Conservation (phyloP, 2,113 vertebrate genomes). For the Nipponia nippon region DNA sequence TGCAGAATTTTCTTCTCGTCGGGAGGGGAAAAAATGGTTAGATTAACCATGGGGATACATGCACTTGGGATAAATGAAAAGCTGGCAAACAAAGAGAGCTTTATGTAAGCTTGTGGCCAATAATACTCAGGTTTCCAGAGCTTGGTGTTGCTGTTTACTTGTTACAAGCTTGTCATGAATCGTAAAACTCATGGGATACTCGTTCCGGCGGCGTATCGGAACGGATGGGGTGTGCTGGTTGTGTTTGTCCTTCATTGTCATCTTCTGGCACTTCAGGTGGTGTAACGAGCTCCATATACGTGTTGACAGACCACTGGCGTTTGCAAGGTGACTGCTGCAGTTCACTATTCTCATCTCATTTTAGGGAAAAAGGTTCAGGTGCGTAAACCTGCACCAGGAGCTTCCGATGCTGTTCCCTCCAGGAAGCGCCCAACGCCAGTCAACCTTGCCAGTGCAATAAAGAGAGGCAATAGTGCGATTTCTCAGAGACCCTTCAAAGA, state of each 20-base stretch:
- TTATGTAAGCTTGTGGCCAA: not conserved
- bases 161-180: not conserved
- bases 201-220: rapidly evolving
- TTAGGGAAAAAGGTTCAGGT: constrained; percentile 93
- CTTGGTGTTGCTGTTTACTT: not conserved
- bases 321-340: not conserved
- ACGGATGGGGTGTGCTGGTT: not conserved
- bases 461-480: constrained; percentile 73
- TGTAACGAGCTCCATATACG: rapidly evolving
- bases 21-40: not conserved
- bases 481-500: constrained; percentile 87
- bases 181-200: not conserved
- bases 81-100: constrained; percentile 7
- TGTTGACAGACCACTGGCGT: not conserved
- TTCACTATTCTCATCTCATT: not conserved
- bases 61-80: constrained; percentile 4
- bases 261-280: not conserved
- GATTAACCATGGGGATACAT: not conserved
- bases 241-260: not conserved
- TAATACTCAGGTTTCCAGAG: constrained; percentile 4
- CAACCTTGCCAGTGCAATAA: constrained; percentile 86
- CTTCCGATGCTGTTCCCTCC: constrained; percentile 83
- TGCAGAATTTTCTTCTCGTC: constrained; percentile 4
- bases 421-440: constrained; percentile 88
- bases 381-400: constrained; percentile 85